A percentile compares a stretch with the other conserved stretches of the same genome.
phyloP scores from a whole-genome alignment of 2,797 vertebrate genomes.

The Xyrichtys novacula region DNA sequence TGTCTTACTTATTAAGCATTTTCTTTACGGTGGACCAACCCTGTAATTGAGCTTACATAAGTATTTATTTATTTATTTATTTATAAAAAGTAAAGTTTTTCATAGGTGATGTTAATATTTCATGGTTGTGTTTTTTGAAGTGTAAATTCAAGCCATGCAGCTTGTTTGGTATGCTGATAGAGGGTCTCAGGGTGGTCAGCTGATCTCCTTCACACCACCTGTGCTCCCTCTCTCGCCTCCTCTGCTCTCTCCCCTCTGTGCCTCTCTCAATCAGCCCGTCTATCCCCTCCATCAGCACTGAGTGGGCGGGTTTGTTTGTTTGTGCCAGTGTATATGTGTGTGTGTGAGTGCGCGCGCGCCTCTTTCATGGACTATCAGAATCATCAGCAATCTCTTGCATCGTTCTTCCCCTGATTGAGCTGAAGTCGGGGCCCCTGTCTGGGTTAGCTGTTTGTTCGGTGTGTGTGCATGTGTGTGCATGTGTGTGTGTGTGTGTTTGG shows the following conservation, averaged over 20 bases:
- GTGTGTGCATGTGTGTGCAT: constrained; percentile 60
- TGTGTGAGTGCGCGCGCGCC: constrained; percentile 35
- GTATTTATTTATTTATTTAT: too few species aligned
- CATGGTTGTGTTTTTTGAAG: too few species aligned
- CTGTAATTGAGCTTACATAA: background rate
- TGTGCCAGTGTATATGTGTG: constrained; percentile 44
- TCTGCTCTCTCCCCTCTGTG: constrained; percentile 16
- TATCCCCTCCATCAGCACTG: constrained; percentile 70
- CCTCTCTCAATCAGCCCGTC: constrained; percentile 69
- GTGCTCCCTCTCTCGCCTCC: constrained; percentile 20
- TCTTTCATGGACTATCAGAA: constrained; percentile 73
- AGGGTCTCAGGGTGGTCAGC: constrained; percentile 14
- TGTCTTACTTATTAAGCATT: too few species aligned
- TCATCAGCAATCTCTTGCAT: constrained; percentile 80
- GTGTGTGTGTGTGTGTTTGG: constrained; percentile 56
- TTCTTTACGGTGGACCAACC: background rate
- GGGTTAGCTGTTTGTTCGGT: constrained; percentile 74
- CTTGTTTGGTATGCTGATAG: constrained; percentile 58
- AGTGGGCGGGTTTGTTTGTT: constrained; percentile 67
- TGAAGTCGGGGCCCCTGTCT: constrained; percentile 71
- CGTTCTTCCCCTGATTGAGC: constrained; percentile 76
- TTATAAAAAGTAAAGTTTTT: too few species aligned
- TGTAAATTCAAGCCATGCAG: background rate
- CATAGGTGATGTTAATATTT: too few species aligned
- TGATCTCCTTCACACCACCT: constrained; percentile 54